Evolutionary conservation across 1,140 invertebrate genomes (phyloP).

Genomic region (Drosophila gunungcola): DNA sequence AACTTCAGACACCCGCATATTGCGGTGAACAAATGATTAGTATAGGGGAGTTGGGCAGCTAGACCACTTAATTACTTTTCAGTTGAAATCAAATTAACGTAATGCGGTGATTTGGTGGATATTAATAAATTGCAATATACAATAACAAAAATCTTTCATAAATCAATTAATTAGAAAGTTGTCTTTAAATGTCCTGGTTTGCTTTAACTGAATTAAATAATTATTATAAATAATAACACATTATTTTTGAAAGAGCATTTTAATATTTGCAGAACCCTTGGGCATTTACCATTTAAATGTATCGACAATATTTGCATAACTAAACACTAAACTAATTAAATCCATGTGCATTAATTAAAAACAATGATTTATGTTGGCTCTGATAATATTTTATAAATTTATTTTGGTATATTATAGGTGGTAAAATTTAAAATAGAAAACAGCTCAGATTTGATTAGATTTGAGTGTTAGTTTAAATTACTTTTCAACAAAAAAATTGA

Average conservation of each 20-base stretch:
- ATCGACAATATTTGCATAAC: neutral
- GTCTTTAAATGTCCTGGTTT: too few relatives aligned
- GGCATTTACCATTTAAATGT: neutral
- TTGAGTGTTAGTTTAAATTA: too few relatives aligned
- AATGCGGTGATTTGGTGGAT: neutral
- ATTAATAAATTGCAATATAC: neutral
- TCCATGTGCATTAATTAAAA: constrained; percentile 2
- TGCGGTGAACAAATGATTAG: constrained; percentile 13
- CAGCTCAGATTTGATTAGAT: too few relatives aligned
- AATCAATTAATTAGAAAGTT: too few relatives aligned
- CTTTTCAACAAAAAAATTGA: too few relatives aligned
- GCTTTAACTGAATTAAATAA: too few relatives aligned
- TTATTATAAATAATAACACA: too few relatives aligned
- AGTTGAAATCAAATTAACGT: constrained; percentile 22
- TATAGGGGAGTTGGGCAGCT: constrained; percentile 1
- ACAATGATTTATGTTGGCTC: neutral
- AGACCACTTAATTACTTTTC: constrained; percentile 34
- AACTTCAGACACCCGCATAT: constrained; percentile 18
- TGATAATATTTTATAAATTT: too few relatives aligned
- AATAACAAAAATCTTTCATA: too few relatives aligned
- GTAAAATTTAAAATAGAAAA: too few relatives aligned
- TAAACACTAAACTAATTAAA: constrained; percentile 10
- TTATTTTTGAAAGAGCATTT: too few relatives aligned
- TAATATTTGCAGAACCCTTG: neutral
- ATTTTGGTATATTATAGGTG: too few relatives aligned